phyloP scores from a whole-genome alignment of 2,113 vertebrate species.

The Canis aureus region DNA sequence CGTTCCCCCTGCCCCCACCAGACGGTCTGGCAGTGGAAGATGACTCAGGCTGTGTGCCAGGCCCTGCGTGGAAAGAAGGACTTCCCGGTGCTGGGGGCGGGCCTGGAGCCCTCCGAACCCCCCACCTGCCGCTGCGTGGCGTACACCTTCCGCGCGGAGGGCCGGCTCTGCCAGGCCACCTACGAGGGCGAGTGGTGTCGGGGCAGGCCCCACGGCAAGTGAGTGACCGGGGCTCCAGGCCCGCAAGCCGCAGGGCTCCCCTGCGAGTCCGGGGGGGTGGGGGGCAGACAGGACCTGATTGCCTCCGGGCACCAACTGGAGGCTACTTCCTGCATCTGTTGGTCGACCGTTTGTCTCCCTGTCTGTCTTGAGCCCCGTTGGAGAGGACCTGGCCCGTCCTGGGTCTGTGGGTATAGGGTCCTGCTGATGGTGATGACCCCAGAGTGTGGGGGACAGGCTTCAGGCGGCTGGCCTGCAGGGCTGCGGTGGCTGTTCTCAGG shows the following conservation, averaged over 20 bases:
- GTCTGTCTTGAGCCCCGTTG: background rate
- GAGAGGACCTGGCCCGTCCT: background rate
- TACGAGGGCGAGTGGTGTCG: constrained; percentile 88
- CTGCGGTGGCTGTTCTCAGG: background rate
- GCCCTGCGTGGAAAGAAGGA: constrained; percentile 83
- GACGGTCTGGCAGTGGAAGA: constrained; percentile 87
- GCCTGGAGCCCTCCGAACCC: background rate
- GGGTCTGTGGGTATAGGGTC: background rate
- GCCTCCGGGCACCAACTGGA: rapidly evolving
- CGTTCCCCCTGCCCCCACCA: constrained; percentile 21
- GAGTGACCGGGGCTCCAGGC: constrained; percentile 48
- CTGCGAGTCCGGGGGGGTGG: background rate
- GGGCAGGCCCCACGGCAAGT: constrained; percentile 89
- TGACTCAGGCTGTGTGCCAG: constrained; percentile 86
- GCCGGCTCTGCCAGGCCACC: constrained; percentile 81
- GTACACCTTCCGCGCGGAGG: constrained; percentile 82
- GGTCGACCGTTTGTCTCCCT: background rate
- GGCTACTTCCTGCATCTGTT: background rate
- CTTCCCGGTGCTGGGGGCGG: constrained; percentile 82
- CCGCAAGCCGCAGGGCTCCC: background rate
- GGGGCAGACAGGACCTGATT: background rate
- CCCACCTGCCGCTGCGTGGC: constrained; percentile 64
- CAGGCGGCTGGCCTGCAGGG: background rate
- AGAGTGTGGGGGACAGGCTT: rapidly evolving
- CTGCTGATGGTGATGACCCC: background rate